Base-by-base conservation (phyloP, 2,113 vertebrate genomes). In the Neolamprologus devosi region DNA sequence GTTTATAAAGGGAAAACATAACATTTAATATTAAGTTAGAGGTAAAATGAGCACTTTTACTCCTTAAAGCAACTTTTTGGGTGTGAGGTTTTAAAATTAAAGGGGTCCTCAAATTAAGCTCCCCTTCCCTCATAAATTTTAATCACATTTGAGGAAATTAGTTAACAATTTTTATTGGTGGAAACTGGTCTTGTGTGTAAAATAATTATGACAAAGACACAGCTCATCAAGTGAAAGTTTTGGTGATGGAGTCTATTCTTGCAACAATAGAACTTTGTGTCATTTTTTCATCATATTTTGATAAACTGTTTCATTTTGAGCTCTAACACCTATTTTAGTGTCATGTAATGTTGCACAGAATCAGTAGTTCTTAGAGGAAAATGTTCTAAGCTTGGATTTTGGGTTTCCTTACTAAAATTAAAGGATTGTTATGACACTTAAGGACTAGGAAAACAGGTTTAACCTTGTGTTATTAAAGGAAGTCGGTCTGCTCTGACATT, bases 361-460 rank as follows among this genome's bases (percentile, higher is more conserved):
- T 47, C 14, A 47, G 14, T 2, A 3, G 9, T 10, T 75, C 6
- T 19, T 75, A 47, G 14, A 47, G 70, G 70, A 28, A 75, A 73
- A 45, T 16, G 40, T 70, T 70, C 8, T 23, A 23, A 70, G 12
- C 3, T 42, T 70, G 65, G 3, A 47, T 73, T 28, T 47, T 0
- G 2, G 37, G 9, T 75, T 28, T 28, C 1, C 42, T 28, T 17
- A 19, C 40, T 75, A 47, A 28, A 75, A 47, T 75, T 10, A 75
- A 28, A 7, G 1, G 9, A 47, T 26, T 11, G 68, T 75, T 0
- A 0, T 1, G 0, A 73, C 68, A 45, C 40, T 73, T 73, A 1
- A 17, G 40, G 16, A 47, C 4, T 75, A 5, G 23, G 14, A 75
- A 75, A 47, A 65, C 40, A 8, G 1, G 2, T 75, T 28, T 2